Conservation (phyloP, 2,888 invertebrate species). For the Microchrysa polita region DNA sequence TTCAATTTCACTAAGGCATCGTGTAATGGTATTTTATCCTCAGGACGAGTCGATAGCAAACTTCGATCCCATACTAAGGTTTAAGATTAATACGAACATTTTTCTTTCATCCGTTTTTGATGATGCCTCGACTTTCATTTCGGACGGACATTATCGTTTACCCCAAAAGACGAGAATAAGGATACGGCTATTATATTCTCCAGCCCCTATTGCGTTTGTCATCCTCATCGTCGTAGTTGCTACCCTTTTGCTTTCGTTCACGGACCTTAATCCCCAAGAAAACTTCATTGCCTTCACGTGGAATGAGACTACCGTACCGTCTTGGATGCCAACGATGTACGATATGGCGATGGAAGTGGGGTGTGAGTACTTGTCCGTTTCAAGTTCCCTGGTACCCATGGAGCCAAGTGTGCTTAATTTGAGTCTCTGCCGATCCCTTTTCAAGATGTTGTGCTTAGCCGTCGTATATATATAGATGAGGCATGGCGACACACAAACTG, state of each 20-base stretch:
- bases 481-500: background rate
- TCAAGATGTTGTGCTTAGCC: conserved; percentile 28
- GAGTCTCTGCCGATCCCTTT: conserved; percentile 41
- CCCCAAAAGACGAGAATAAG: conserved; percentile 13
- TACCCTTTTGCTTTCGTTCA: conserved; percentile 38
- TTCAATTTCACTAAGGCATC: no score
- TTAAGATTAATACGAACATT: conserved; percentile 11
- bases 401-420: conserved; percentile 45
- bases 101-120: conserved; percentile 7
- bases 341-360: background rate
- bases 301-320: background rate
- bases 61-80: background rate
- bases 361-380: conserved; percentile 21
- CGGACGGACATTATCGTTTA: conserved; percentile 21
- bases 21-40: background rate
- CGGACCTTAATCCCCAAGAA: conserved; percentile 12
- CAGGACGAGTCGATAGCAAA: background rate
- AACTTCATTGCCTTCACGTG: conserved; percentile 19
- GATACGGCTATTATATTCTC: conserved; percentile 7
- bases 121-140: conserved; percentile 3
- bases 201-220: conserved; percentile 9
- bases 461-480: background rate
- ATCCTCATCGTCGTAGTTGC: conserved; percentile 1
- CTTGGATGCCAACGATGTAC: conserved; percentile 7
- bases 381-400: conserved; percentile 26